These are phyloP conservation scores for Scolopax bukidnonensis DNA, from an alignment of 2,797 vertebrate genomes.

Conservation along the genomic window DNA sequence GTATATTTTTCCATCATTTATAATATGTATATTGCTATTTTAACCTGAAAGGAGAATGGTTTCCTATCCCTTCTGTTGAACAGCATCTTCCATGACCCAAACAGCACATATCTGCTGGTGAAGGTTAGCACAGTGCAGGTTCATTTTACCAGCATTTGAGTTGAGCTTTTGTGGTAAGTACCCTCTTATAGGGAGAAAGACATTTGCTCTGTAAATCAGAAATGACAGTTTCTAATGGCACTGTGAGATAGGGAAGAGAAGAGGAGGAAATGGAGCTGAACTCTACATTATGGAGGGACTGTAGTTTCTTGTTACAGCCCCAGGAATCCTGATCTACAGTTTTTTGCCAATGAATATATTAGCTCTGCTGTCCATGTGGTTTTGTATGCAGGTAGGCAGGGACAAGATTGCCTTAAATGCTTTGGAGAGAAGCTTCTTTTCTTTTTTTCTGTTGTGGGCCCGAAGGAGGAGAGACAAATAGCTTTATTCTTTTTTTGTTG, in stretches of 20 bases:
- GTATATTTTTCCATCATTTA: not conserved
- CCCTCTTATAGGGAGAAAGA: not conserved
- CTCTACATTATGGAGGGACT: not conserved
- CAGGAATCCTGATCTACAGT: not conserved
- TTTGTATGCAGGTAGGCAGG: not conserved
- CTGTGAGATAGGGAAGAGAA: not conserved
- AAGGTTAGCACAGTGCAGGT: not conserved
- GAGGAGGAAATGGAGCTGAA: not conserved
- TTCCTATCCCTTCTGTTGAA: not conserved
- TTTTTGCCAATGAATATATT: not conserved
- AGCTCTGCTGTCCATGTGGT: not conserved
- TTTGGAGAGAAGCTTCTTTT: not conserved
- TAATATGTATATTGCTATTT: not conserved
- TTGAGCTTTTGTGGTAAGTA: not conserved
- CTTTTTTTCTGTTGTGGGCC: not conserved
- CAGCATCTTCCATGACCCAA: not conserved
- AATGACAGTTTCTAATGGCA: not conserved
- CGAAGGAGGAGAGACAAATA: not conserved
- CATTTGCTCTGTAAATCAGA: not conserved
- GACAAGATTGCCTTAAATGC: not conserved
- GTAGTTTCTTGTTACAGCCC: not conserved
- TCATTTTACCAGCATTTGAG: not conserved
- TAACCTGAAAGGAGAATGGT: not conserved
- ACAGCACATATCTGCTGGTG: not conserved
- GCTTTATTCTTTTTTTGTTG: not conserved